Conservation (phyloP, 2,113 vertebrate genomes). For the Coreoperca whiteheadi region DNA sequence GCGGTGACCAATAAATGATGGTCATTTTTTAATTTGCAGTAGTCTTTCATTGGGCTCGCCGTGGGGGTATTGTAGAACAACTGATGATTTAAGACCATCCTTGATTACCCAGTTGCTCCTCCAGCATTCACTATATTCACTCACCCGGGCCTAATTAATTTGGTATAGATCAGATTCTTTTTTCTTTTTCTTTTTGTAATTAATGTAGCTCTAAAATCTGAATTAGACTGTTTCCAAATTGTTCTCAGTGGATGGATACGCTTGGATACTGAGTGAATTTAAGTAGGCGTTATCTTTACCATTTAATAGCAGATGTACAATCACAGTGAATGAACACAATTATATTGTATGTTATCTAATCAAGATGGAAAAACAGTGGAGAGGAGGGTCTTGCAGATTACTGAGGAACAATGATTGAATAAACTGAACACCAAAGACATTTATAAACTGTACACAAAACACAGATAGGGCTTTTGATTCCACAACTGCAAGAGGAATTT, state of each 20-base stretch:
- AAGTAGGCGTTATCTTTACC: constrained; percentile 47
- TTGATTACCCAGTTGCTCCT: constrained; percentile 67
- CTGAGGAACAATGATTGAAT: constrained; percentile 12
- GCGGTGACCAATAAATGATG: constrained; percentile 56
- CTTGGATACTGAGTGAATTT: constrained; percentile 36
- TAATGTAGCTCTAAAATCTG: constrained; percentile 65
- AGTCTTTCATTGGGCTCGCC: constrained; percentile 56
- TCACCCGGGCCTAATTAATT: constrained; percentile 69
- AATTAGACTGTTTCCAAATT: constrained; percentile 48
- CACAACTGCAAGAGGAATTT: constrained; percentile 22
- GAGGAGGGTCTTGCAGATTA: constrained; percentile 16
- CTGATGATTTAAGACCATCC: constrained; percentile 69
- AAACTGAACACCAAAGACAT: constrained; percentile 4
- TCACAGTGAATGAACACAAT: constrained; percentile 37
- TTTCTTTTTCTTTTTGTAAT: constrained; percentile 53
- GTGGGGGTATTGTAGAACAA: constrained; percentile 59
- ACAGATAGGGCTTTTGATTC: constrained; percentile 10
- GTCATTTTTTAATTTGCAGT: constrained; percentile 66
- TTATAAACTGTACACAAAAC: constrained; percentile 13
- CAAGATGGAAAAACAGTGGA: constrained; percentile 18
- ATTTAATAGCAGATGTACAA: constrained; percentile 53
- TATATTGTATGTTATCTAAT: constrained; percentile 46
- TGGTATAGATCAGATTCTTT: constrained; percentile 65
- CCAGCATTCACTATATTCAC: constrained; percentile 52
- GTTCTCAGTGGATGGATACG: constrained; percentile 41